Percentiles rank a stretch among this genome's conserved stretches.
These are phyloP conservation scores for Neomicropteryx cornuta DNA, from an alignment of 1,140 invertebrate species.

Conservation along the genomic window DNA sequence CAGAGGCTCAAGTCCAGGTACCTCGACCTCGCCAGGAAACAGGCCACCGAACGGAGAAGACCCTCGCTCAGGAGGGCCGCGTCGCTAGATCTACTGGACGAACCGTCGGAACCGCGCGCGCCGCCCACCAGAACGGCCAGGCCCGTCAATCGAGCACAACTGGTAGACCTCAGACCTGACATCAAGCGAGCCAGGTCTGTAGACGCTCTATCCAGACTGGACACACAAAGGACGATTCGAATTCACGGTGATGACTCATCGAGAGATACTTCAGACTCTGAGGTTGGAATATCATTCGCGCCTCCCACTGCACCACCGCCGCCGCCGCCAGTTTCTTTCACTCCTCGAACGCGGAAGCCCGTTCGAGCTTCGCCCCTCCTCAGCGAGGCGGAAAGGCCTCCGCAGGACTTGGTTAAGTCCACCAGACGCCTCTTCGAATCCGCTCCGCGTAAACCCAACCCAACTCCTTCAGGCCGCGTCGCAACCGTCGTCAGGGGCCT, in stretches of 20 bases:
- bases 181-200: conserved; percentile 78
- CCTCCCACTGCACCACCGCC: conserved; percentile 12
- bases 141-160: neutral
- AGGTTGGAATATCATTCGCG: conserved; percentile 16
- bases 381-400: conserved; percentile 69
- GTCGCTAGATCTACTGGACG: conserved; percentile 76
- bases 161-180: conserved; percentile 18
- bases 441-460: conserved; percentile 42
- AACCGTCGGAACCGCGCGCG: conserved; percentile 28
- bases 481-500: conserved; percentile 25
- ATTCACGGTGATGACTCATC: conserved; percentile 11
- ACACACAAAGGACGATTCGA: conserved; percentile 25
- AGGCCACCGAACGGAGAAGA: conserved; percentile 48
- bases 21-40: conserved; percentile 65
- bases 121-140: conserved; percentile 15
- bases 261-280: neutral
- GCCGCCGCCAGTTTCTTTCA: conserved; percentile 19
- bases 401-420: conserved; percentile 74
- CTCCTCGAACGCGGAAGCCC: conserved; percentile 34
- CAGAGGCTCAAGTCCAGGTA: conserved; percentile 76
- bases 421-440: conserved; percentile 74
- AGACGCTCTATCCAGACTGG: conserved; percentile 60
- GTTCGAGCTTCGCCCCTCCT: conserved; percentile 57
- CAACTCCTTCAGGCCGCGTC: conserved; percentile 28
- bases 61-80: conserved; percentile 65